A percentile compares a stretch with the other conserved stretches of the same genome.
Conservation (phyloP, 2,113 vertebrate species). For the Epinephelus cyanopodus region DNA sequence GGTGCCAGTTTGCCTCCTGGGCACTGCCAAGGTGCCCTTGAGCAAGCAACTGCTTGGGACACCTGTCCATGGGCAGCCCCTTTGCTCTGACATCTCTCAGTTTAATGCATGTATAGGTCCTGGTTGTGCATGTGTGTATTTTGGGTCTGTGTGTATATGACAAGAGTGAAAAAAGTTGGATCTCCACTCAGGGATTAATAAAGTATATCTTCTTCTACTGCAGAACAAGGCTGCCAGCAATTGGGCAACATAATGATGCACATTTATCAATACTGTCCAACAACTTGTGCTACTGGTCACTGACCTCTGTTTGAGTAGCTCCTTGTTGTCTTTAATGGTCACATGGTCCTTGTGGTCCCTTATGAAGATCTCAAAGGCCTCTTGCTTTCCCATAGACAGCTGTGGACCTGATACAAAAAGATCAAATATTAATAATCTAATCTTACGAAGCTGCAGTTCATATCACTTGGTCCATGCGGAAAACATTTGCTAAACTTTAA, state of each 20-base stretch:
- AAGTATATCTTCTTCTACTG: no score
- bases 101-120: no score
- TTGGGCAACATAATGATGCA: background rate
- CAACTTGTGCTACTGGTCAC: slow-evolving; percentile 26
- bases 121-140: no score
- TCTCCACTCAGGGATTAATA: no score
- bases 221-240: no score
- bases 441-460: background rate
- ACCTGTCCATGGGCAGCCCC: no score
- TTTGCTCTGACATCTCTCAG: no score
- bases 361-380: slow-evolving; percentile 93
- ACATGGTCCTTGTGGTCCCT: slow-evolving; percentile 86
- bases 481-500: background rate
- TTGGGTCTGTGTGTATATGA: no score
- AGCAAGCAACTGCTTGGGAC: no score
- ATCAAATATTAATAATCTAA: background rate
- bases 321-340: slow-evolving; percentile 91
- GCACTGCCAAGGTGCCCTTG: no score
- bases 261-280: background rate
- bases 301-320: slow-evolving; percentile 91
- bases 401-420: slow-evolving; percentile 62
- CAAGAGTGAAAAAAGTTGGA: no score
- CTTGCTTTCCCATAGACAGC: slow-evolving; percentile 90
- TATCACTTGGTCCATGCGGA: background rate
- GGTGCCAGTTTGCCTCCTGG: no score